Evolutionary conservation across 2,888 invertebrate genomes (phyloP).

Genomic region (Oligia latruncula): DNA sequence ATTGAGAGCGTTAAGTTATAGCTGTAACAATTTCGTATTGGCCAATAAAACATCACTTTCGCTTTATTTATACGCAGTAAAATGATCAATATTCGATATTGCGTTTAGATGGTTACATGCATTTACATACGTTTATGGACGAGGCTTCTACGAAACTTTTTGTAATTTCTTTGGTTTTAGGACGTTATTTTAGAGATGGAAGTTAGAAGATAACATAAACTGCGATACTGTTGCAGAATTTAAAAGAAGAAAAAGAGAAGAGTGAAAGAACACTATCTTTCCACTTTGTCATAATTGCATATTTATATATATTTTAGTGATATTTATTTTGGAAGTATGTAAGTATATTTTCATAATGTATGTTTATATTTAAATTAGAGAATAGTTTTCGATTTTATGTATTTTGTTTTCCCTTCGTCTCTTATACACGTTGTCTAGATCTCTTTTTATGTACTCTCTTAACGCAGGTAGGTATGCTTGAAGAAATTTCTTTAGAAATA

Average conservation of each 20-base stretch:
- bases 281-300: neutral
- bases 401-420: neutral
- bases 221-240: neutral
- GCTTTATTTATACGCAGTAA: slow-evolving; percentile 88
- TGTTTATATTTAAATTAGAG: neutral
- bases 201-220: neutral
- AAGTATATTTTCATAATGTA: neutral
- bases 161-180: slow-evolving; percentile 34
- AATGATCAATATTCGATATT: slow-evolving; percentile 88
- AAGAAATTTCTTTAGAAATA: too few species aligned
- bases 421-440: neutral
- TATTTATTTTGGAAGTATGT: neutral
- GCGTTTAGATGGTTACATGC: slow-evolving; percentile 74
- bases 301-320: neutral
- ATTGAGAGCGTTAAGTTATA: slow-evolving; percentile 86
- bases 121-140: slow-evolving; percentile 63
- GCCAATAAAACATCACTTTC: slow-evolving; percentile 88
- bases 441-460: neutral
- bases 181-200: neutral
- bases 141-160: slow-evolving; percentile 61
- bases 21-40: slow-evolving; percentile 88
- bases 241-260: neutral
- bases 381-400: neutral
- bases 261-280: neutral
- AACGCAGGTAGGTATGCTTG: too few species aligned